Conservation (phyloP, 1,140 invertebrate species). For the Diabrotica undecimpunctata region DNA sequence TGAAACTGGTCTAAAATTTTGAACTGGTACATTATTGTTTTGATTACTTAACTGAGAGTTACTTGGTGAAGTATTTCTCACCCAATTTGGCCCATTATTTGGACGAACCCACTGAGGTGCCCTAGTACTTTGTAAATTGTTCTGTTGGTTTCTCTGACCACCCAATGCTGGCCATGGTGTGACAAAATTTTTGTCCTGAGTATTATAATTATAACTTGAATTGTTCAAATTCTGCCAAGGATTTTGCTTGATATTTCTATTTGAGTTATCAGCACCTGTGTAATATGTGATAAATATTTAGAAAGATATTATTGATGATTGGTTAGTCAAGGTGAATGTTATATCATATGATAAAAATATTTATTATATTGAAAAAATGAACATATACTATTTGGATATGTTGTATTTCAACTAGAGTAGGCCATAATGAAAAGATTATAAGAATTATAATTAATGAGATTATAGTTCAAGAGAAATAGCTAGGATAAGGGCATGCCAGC, state of each 20-base stretch:
- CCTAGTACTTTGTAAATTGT: neutral
- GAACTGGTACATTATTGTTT: too few relatives aligned
- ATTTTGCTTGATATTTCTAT: slow-evolving; percentile 1
- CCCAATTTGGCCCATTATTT: slow-evolving; percentile 28
- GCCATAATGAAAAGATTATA: too few relatives aligned
- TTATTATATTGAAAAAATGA: too few relatives aligned
- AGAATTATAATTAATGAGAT: too few relatives aligned
- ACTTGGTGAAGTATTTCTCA: slow-evolving; percentile 20
- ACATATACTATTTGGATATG: too few relatives aligned
- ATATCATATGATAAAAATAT: too few relatives aligned
- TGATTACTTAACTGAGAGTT: neutral
- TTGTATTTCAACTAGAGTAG: too few relatives aligned
- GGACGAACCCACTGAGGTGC: slow-evolving; percentile 22
- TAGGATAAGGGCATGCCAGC: too few relatives aligned
- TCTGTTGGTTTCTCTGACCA: slow-evolving; percentile 12
- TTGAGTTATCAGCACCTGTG: neutral
- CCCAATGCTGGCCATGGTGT: slow-evolving; percentile 34
- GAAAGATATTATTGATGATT: too few relatives aligned
- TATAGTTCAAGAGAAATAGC: too few relatives aligned
- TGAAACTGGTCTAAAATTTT: neutral
- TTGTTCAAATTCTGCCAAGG: slow-evolving; percentile 1
- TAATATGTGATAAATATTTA: slow-evolving; percentile 4
- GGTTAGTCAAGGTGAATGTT: too few relatives aligned
- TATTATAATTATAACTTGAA: neutral
- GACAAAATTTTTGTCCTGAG: slow-evolving; percentile 9